These are phyloP conservation scores for Chymomyza caudatula DNA, from an alignment of 2,888 invertebrate species.

Conservation along the genomic window DNA sequence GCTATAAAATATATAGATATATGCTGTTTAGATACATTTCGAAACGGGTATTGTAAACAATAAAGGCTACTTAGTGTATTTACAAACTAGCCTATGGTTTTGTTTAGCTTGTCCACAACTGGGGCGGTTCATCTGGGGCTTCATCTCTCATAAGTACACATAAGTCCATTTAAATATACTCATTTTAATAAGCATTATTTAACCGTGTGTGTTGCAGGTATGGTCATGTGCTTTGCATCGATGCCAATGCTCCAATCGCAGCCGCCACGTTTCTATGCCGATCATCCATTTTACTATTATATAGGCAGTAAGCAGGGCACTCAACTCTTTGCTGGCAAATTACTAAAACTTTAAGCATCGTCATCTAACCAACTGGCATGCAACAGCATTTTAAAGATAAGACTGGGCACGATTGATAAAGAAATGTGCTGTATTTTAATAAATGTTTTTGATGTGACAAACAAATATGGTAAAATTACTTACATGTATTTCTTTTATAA, in stretches of 20 bases:
- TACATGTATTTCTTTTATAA: background rate
- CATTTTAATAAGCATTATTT: constrained; percentile 1
- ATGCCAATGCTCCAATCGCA: constrained; percentile 35
- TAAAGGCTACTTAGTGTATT: constrained; percentile 17
- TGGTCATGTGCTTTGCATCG: constrained; percentile 29
- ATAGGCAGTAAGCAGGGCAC: constrained; percentile 31
- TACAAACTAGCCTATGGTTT: background rate
- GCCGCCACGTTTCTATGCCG: constrained; percentile 43
- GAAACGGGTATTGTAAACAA: constrained; percentile 30
- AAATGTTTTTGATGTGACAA: background rate
- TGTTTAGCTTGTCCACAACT: background rate
- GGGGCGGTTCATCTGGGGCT: background rate
- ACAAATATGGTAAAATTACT: background rate
- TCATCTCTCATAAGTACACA: no score
- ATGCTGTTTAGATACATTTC: background rate
- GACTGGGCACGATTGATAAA: constrained; percentile 17
- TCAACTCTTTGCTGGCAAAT: constrained; percentile 47
- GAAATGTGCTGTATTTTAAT: constrained; percentile 5
- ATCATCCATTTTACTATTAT: constrained; percentile 52
- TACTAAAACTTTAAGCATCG: constrained; percentile 15
- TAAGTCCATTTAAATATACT: no score
- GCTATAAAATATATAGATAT: constrained; percentile 26
- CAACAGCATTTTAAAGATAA: constrained; percentile 9
- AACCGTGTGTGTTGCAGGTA: constrained; percentile 26
- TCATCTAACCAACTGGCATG: no score